Evolutionary conservation across 2,888 invertebrate species (phyloP).

Genomic region (Microplitis manilae): DNA sequence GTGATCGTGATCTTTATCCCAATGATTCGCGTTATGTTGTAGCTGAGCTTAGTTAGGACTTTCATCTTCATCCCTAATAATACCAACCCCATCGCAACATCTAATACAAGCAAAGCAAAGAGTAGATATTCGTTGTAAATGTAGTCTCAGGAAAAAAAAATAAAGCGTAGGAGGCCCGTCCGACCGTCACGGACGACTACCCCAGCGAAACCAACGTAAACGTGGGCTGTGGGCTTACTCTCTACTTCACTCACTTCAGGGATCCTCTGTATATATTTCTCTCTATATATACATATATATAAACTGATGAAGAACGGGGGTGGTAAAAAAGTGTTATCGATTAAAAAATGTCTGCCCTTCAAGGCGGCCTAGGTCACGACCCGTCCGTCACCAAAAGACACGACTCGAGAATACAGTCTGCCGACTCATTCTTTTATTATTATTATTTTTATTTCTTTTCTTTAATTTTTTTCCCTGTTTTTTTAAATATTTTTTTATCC

Average conservation of each 20-base stretch:
- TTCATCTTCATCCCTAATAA: too few species aligned
- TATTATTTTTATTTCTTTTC: conserved; percentile 15
- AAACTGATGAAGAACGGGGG: conserved; percentile 50
- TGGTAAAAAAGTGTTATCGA: conserved; percentile 66
- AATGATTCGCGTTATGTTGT: too few species aligned
- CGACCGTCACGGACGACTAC: conserved; percentile 34
- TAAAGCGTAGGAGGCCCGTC: conserved; percentile 32
- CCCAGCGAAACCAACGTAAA: conserved; percentile 30
- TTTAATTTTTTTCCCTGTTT: conserved; percentile 28
- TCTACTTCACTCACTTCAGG: conserved; percentile 40
- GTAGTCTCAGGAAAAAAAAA: background rate
- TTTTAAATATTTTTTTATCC: background rate
- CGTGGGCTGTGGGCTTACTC: conserved; percentile 40
- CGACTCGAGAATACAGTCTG: conserved; percentile 19
- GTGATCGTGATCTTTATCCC: background rate
- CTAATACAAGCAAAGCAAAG: too few species aligned
- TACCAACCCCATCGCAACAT: too few species aligned
- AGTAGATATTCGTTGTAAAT: background rate
- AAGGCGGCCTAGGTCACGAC: conserved; percentile 72
- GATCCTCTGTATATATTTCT: background rate
- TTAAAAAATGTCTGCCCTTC: conserved; percentile 72
- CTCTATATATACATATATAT: background rate
- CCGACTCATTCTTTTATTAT: conserved; percentile 12
- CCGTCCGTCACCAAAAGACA: conserved; percentile 63
- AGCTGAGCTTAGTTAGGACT: too few species aligned